Percentiles rank a stretch among this genome's conserved stretches.
Conservation (phyloP, 2,888 invertebrate genomes). For the Stegana nigrithorax region DNA sequence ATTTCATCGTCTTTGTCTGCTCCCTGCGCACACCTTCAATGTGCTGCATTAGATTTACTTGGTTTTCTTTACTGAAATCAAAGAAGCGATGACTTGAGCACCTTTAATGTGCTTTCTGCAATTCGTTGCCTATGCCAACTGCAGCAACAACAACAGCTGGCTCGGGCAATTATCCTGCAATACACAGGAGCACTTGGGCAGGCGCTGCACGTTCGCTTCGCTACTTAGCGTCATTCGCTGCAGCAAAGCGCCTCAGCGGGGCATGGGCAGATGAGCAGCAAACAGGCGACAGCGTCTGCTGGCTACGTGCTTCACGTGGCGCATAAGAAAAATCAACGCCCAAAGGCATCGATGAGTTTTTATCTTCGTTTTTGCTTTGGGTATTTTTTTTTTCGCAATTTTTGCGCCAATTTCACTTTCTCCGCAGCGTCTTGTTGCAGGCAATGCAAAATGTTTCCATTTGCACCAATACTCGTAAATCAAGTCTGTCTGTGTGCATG, state of each 20-base stretch:
- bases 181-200: conserved; percentile 27
- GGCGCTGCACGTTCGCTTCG: conserved; percentile 44
- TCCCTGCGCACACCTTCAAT: too few relatives aligned
- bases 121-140: too few relatives aligned
- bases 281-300: conserved; percentile 33
- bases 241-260: conserved; percentile 24
- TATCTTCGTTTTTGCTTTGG: neutral
- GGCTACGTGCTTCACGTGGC: conserved; percentile 18
- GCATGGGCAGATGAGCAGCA: conserved; percentile 36
- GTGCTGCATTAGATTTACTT: too few relatives aligned
- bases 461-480: too few relatives aligned
- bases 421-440: neutral
- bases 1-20: too few relatives aligned
- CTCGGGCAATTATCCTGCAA: conserved; percentile 27
- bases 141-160: conserved; percentile 9
- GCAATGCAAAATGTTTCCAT: too few relatives aligned
- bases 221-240: conserved; percentile 41
- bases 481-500: too few relatives aligned
- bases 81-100: too few relatives aligned
- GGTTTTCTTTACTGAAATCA: too few relatives aligned
- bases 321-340: too few relatives aligned
- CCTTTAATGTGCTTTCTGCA: too few relatives aligned
- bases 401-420: conserved; percentile 42
- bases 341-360: too few relatives aligned
- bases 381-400: conserved; percentile 16